Evolutionary conservation across 2,888 invertebrate species (phyloP).

Genomic region (Volucella bombylans): DNA sequence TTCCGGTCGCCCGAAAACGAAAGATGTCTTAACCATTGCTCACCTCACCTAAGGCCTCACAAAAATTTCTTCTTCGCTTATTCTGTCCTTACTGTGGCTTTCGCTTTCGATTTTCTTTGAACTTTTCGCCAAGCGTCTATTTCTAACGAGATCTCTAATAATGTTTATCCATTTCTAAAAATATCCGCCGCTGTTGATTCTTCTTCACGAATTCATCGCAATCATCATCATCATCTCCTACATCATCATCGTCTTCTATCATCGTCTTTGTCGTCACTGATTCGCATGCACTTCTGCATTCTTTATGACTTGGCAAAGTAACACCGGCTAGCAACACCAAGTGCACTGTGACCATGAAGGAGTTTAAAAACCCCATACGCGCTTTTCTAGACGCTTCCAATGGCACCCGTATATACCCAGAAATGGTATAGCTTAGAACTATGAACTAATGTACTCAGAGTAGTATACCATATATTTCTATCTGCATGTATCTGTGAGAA

Average conservation of each 20-base stretch:
- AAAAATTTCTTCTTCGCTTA: slow-evolving; percentile 19
- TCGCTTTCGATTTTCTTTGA: slow-evolving; percentile 70
- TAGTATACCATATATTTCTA: background rate
- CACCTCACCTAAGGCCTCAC: slow-evolving; percentile 6
- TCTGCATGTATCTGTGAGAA: slow-evolving; percentile 12
- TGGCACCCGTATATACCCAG: slow-evolving; percentile 56
- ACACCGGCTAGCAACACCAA: slow-evolving; percentile 49
- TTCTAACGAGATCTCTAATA: slow-evolving; percentile 69
- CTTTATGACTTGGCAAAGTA: slow-evolving; percentile 37
- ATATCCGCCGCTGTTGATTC: slow-evolving; percentile 33
- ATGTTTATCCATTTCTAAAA: slow-evolving; percentile 60
- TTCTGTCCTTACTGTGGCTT: slow-evolving; percentile 49
- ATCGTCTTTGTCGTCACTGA: slow-evolving; percentile 25
- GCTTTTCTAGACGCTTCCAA: slow-evolving; percentile 62
- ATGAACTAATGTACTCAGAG: slow-evolving; percentile 8
- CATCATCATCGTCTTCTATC: slow-evolving; percentile 15
- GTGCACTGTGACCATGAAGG: slow-evolving; percentile 70
- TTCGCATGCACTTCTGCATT: slow-evolving; percentile 56
- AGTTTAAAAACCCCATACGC: slow-evolving; percentile 69
- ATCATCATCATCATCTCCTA: slow-evolving; percentile 22
- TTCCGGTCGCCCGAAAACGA: slow-evolving; percentile 65
- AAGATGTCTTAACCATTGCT: slow-evolving; percentile 34
- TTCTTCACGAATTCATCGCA: slow-evolving; percentile 62
- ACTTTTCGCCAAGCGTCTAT: slow-evolving; percentile 50
- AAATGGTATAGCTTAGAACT: slow-evolving; percentile 65